These are phyloP conservation scores for Amazona vittata DNA, from an alignment of 2,113 vertebrate genomes.

Conservation along the genomic window DNA sequence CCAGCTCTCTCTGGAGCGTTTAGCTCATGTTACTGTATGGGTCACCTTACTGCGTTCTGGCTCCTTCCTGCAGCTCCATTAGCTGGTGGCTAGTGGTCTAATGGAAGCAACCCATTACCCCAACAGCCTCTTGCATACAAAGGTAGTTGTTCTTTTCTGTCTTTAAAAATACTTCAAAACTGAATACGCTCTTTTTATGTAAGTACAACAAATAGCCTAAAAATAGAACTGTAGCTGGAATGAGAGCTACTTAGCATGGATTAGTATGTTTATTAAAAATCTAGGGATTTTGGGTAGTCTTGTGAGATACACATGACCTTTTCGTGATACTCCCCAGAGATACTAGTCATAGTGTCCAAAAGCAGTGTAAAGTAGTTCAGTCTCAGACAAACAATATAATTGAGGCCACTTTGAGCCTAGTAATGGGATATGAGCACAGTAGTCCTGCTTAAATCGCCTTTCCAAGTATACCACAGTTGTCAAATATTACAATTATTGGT, in stretches of 20 bases:
- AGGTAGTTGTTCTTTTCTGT: not conserved
- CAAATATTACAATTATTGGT: not conserved
- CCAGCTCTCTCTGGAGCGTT: not conserved
- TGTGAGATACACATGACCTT: conserved; percentile 40
- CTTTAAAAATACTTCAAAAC: not conserved
- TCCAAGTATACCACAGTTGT: not conserved
- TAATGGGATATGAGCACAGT: not conserved
- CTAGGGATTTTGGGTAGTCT: not conserved
- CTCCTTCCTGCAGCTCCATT: not conserved
- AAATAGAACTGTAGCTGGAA: conserved; percentile 19
- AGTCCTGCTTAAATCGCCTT: not conserved
- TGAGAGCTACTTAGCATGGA: conserved; percentile 14
- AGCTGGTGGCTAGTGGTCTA: not conserved
- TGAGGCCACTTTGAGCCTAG: not conserved
- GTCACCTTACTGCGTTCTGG: not conserved
- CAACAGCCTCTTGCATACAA: not conserved
- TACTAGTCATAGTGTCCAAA: not conserved
- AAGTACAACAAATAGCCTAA: conserved; percentile 11
- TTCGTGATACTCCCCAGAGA: conserved; percentile 3
- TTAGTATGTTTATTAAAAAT: conserved; percentile 32
- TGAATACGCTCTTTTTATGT: not conserved
- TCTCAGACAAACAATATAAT: not conserved
- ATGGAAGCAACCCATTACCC: not conserved
- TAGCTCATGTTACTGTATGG: not conserved
- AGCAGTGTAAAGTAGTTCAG: not conserved